Percentiles rank a stretch among this genome's conserved stretches.
Conservation (phyloP, 1,140 invertebrate genomes). For the Zophobas morio region DNA sequence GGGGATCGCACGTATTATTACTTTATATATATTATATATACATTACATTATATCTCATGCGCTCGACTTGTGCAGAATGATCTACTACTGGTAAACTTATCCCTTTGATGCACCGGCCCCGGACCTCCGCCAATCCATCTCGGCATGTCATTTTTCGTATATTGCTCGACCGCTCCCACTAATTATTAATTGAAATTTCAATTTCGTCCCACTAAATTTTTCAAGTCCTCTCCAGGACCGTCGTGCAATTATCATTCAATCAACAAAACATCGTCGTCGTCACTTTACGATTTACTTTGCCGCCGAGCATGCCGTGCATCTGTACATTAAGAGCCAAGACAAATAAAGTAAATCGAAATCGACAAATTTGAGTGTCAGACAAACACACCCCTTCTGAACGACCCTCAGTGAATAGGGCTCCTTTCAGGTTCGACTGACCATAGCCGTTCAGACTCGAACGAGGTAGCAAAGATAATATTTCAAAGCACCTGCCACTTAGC, state of each 20-base stretch:
- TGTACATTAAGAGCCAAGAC: slow-evolving; percentile 37
- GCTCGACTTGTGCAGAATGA: slow-evolving; percentile 42
- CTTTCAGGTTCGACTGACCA: slow-evolving; percentile 59
- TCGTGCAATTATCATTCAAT: slow-evolving; percentile 39
- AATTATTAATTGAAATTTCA: slow-evolving; percentile 47
- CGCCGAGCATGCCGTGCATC: slow-evolving; percentile 36
- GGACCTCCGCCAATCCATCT: slow-evolving; percentile 47
- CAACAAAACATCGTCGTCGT: slow-evolving; percentile 23
- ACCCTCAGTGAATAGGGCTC: slow-evolving; percentile 37
- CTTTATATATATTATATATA: slow-evolving; percentile 45
- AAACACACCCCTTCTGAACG: slow-evolving; percentile 33
- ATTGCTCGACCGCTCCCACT: slow-evolving; percentile 26
- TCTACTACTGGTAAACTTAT: slow-evolving; percentile 14
- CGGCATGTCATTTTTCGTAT: slow-evolving; percentile 44
- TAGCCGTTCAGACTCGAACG: slow-evolving; percentile 53
- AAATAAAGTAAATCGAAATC: slow-evolving; percentile 45
- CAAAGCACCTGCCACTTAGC: slow-evolving; percentile 85
- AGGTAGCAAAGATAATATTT: slow-evolving; percentile 67
- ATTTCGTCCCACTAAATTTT: slow-evolving; percentile 45
- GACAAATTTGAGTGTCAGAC: slow-evolving; percentile 39
- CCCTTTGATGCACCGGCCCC: slow-evolving; percentile 43
- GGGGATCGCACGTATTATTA: slow-evolving; percentile 58
- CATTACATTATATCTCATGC: slow-evolving; percentile 42
- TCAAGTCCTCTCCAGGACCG: slow-evolving; percentile 45
- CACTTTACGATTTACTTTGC: slow-evolving; percentile 43